These are phyloP conservation scores for Zygothrica quintamaculata DNA, from an alignment of 2,888 invertebrate species.

Conservation along the genomic window DNA sequence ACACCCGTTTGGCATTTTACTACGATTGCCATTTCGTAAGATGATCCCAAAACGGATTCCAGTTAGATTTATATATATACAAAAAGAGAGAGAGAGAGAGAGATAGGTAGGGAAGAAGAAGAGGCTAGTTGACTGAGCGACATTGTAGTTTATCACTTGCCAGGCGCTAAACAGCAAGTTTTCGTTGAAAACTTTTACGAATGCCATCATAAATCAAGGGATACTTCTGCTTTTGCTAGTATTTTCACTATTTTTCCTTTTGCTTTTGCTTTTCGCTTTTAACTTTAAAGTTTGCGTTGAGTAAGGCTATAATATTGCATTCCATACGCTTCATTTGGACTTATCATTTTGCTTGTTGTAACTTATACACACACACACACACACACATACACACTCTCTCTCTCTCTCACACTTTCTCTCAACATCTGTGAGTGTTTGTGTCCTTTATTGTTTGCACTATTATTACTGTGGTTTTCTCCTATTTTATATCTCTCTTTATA, in stretches of 20 bases:
- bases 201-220: slow-evolving; percentile 69
- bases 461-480: too few relatives aligned
- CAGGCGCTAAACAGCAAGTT: slow-evolving; percentile 71
- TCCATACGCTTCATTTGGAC: slow-evolving; percentile 61
- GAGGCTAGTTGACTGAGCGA: slow-evolving; percentile 17
- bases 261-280: slow-evolving; percentile 1
- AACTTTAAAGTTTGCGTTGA: background rate
- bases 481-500: slow-evolving; percentile 59
- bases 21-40: slow-evolving; percentile 6
- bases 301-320: slow-evolving; percentile 14
- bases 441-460: background rate
- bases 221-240: slow-evolving; percentile 22
- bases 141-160: slow-evolving; percentile 65
- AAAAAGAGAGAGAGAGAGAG: background rate
- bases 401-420: background rate
- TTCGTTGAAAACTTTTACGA: slow-evolving; percentile 61
- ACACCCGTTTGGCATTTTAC: slow-evolving; percentile 19
- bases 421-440: background rate
- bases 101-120: background rate
- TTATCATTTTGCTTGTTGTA: slow-evolving; percentile 62
- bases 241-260: slow-evolving; percentile 15
- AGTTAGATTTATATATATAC: slow-evolving; percentile 13
- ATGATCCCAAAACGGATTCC: slow-evolving; percentile 29
- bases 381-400: too few relatives aligned
- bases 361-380: too few relatives aligned